Conservation (phyloP, 2,113 vertebrate species). For the Lamprologus ornatipinnis region DNA sequence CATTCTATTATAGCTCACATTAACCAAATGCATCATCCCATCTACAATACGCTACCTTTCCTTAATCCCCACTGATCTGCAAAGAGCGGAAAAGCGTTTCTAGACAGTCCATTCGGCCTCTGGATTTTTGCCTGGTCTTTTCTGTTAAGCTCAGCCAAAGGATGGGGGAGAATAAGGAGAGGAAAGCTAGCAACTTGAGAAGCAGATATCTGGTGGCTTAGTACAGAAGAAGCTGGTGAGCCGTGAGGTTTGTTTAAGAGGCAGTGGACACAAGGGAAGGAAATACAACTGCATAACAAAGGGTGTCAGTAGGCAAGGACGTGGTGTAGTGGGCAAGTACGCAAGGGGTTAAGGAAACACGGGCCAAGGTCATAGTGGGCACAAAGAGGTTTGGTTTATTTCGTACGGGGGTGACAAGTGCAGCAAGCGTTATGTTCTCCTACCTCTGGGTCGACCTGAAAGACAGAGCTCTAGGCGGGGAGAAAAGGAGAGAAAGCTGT, state of each 20-base stretch:
- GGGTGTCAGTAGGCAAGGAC: slow-evolving; percentile 46
- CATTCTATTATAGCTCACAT: background rate
- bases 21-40: slow-evolving; percentile 3
- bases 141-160: background rate
- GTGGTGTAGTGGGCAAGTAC: slow-evolving; percentile 30
- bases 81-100: background rate
- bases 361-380: slow-evolving; percentile 14
- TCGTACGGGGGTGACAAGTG: slow-evolving; percentile 4
- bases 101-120: background rate
- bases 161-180: slow-evolving; percentile 40
- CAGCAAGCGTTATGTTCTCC: slow-evolving; percentile 57
- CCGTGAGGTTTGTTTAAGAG: slow-evolving; percentile 5
- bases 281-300: slow-evolving; percentile 43
- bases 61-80: slow-evolving; percentile 36
- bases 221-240: slow-evolving; percentile 24
- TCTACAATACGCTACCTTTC: slow-evolving; percentile 13
- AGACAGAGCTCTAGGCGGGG: slow-evolving; percentile 69
- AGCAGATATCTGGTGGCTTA: slow-evolving; percentile 24
- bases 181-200: slow-evolving; percentile 16
- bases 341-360: slow-evolving; percentile 22
- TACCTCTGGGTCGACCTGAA: slow-evolving; percentile 74
- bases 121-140: background rate
- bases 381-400: background rate
- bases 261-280: slow-evolving; percentile 21
- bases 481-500: slow-evolving; percentile 60